Evolutionary conservation across 2,113 vertebrate genomes (phyloP), one percentile per base, ranked within the genome.

Genomic region (Nematolebias whitei): DNA sequence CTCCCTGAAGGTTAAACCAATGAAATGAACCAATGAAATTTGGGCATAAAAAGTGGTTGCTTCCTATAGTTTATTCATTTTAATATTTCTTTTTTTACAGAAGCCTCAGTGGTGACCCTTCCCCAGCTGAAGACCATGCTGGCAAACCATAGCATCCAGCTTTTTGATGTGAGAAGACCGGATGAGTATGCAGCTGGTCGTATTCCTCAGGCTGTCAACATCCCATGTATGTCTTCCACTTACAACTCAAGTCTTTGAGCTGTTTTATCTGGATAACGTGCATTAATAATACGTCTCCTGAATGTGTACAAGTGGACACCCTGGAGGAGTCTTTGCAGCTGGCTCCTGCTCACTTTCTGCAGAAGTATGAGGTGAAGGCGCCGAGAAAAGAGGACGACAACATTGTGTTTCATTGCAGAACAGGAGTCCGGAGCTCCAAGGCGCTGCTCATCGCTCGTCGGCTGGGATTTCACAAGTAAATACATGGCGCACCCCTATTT

Each of bases 401-500:
- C 56, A 85, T 94, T 0, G 73, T 94, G 64, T 93, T 95, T 78
- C 89, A 94, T 39, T 95, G 94, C 78, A 91, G 70, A 52, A 83
- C 74, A 20, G 94, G 94, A n/a, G 82, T 18, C 16, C 85, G 93
- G 54, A 93, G 93, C 20, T 15, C 48, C 22, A 79, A 43, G 45
- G 94, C 93, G 1, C 83, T 92, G 22, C 83, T 76, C 16, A 86
- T 90, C 0, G 92, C 93, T 49, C 58, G 10, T 13, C 48, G 52
- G 35, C 91, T 93, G n/a, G 94, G 93, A 54, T 93, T 92, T 45
- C 66, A 13, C 54, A 91, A 71, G 93, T 90, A 83, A 71, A 23
- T 35, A 10, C 13, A 26, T n/a, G n/a, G n/a, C n/a, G n/a, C n/a
- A n/a, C n/a, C n/a, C n/a, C n/a, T 29, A 29, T 29, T 4, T 29